Evolutionary conservation across 2,113 vertebrate species (phyloP).

Genomic region (Piaya cayana): DNA sequence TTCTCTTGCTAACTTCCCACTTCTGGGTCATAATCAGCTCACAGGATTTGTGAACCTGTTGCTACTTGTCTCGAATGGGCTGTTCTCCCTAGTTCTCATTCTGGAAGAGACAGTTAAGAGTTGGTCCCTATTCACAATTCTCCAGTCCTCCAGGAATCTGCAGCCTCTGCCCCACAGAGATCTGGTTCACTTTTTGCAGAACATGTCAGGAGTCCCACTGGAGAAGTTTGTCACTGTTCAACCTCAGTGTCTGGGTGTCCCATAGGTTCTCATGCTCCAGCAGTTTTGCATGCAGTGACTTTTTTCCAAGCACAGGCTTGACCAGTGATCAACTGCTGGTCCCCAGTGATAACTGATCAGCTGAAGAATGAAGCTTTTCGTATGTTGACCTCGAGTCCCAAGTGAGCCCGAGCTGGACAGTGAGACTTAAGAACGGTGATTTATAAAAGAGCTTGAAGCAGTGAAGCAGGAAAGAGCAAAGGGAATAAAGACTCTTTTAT

Average conservation of each 20-base stretch:
- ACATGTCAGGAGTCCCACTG: not conserved
- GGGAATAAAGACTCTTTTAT: not conserved
- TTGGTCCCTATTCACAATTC: not conserved
- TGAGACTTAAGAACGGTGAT: not conserved
- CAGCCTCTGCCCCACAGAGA: not conserved
- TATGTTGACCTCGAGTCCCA: not conserved
- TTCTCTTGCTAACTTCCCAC: not conserved
- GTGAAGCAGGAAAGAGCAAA: not conserved
- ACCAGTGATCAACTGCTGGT: not conserved
- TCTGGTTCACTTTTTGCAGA: not conserved
- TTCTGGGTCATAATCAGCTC: not conserved
- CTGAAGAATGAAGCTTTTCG: not conserved
- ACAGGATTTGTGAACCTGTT: not conserved
- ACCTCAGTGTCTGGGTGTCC: fast-evolving
- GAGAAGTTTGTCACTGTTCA: not conserved
- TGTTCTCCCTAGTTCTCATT: not conserved
- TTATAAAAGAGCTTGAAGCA: not conserved
- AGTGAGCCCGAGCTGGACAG: not conserved
- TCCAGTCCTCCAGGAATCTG: not conserved
- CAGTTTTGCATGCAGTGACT: not conserved
- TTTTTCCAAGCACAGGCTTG: not conserved
- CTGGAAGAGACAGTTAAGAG: not conserved
- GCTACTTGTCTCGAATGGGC: not conserved
- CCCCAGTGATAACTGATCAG: not conserved
- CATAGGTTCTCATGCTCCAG: not conserved